A percentile compares a stretch with the other conserved stretches of the same genome.
These are phyloP conservation scores for Megaceryle torquata DNA, from an alignment of 2,113 vertebrate genomes.

Conservation along the genomic window DNA sequence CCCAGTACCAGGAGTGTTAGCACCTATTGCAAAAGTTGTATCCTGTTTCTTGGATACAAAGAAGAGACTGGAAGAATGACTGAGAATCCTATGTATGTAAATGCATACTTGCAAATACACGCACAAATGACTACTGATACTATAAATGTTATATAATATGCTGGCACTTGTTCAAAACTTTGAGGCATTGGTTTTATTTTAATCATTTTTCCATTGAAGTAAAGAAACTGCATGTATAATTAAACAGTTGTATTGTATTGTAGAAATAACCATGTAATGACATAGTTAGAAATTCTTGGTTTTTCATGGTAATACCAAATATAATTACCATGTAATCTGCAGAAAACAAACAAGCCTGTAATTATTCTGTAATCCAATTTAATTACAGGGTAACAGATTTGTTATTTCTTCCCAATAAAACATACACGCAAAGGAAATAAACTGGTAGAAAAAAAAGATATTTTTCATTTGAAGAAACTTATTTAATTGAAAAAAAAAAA, in stretches of 20 bases:
- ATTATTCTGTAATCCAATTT: constrained; percentile 81
- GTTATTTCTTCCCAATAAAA: constrained; percentile 74
- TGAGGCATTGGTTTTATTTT: constrained; percentile 76
- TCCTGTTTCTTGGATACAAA: background rate
- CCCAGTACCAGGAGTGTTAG: background rate
- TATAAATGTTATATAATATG: constrained; percentile 63
- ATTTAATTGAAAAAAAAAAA: background rate
- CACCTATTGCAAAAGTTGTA: background rate
- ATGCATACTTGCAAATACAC: background rate
- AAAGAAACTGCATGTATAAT: constrained; percentile 79
- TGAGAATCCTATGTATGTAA: background rate
- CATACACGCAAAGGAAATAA: constrained; percentile 52
- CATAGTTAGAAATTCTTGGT: constrained; percentile 79
- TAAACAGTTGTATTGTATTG: constrained; percentile 76
- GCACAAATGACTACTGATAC: background rate
- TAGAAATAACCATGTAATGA: constrained; percentile 82
- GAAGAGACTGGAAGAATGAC: background rate
- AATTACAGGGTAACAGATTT: constrained; percentile 74
- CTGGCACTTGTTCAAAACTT: constrained; percentile 72
- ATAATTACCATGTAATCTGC: constrained; percentile 83
- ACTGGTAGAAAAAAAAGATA: background rate
- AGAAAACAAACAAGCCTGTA: constrained; percentile 77
- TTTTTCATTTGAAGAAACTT: constrained; percentile 17
- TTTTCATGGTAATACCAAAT: constrained; percentile 79
- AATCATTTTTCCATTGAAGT: constrained; percentile 75